Evolutionary conservation across 2,888 invertebrate genomes (phyloP).

Genomic region (Hypomecis punctinalis): DNA sequence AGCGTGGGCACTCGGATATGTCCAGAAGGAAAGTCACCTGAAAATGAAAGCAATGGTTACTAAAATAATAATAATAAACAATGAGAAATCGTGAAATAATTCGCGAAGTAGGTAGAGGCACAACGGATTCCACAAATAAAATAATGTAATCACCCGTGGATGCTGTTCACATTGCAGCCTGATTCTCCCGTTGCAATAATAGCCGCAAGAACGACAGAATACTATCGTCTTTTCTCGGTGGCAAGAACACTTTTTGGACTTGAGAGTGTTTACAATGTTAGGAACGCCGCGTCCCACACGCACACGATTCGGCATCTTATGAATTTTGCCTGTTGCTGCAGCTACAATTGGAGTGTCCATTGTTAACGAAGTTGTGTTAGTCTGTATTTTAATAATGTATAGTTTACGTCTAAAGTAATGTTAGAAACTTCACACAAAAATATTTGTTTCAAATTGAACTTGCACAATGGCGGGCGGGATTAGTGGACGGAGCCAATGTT

Average conservation of each 20-base stretch:
- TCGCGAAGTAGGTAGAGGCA: too few species aligned
- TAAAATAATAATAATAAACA: background rate
- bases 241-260: constrained; percentile 70
- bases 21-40: constrained; percentile 82
- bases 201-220: constrained; percentile 77
- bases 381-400: background rate
- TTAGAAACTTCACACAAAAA: too few species aligned
- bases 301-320: constrained; percentile 57
- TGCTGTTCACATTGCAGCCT: constrained; percentile 73
- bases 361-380: constrained; percentile 7
- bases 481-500: background rate
- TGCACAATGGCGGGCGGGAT: background rate
- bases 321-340: constrained; percentile 67
- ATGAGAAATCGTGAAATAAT: too few species aligned
- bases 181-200: constrained; percentile 75
- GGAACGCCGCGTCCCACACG: constrained; percentile 75
- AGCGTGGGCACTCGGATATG: constrained; percentile 78
- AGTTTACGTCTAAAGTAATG: too few species aligned
- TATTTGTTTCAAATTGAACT: background rate
- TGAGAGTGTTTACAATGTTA: constrained; percentile 58
- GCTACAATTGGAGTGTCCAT: constrained; percentile 73
- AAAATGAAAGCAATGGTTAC: constrained; percentile 38
- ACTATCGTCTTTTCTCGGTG: constrained; percentile 72
- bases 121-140: background rate
- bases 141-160: constrained; percentile 61